Conservation (phyloP, 2,113 vertebrate species). For the Glaucidium brasilianum region DNA sequence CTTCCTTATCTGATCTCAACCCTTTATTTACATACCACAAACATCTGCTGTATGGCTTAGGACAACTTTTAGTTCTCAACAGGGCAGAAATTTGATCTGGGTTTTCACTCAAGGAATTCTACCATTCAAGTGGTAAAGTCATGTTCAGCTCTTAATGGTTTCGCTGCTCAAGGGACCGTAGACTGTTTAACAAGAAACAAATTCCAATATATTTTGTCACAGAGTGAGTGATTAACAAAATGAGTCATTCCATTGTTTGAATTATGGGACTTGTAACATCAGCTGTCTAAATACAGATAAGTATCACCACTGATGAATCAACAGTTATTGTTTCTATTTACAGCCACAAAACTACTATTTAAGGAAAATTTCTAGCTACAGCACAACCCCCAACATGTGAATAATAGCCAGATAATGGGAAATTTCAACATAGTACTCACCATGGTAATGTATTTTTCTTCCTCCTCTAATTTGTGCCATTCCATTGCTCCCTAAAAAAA, state of each 20-base stretch:
- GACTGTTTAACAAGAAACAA: not conserved
- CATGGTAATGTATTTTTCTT: not conserved
- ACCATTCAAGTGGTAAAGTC: not conserved
- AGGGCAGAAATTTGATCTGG: not conserved
- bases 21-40: not conserved
- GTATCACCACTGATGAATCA: conserved; percentile 12
- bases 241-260: conserved; percentile 19
- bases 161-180: not conserved
- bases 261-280: conserved; percentile 2
- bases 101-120: not conserved
- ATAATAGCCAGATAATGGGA: not conserved
- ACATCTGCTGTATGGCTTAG: not conserved
- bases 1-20: not conserved
- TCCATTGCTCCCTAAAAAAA: not conserved
- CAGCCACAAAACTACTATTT: not conserved
- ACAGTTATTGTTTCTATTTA: conserved; percentile 17
- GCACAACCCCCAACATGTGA: not conserved
- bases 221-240: conserved; percentile 25
- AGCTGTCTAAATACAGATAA: conserved; percentile 6
- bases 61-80: not conserved
- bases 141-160: not conserved
- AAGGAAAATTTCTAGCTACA: not conserved
- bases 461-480: not conserved
- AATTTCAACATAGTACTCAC: not conserved
- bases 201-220: conserved; percentile 27